Conservation (phyloP, 2,113 vertebrate genomes). For the Otis tarda region DNA sequence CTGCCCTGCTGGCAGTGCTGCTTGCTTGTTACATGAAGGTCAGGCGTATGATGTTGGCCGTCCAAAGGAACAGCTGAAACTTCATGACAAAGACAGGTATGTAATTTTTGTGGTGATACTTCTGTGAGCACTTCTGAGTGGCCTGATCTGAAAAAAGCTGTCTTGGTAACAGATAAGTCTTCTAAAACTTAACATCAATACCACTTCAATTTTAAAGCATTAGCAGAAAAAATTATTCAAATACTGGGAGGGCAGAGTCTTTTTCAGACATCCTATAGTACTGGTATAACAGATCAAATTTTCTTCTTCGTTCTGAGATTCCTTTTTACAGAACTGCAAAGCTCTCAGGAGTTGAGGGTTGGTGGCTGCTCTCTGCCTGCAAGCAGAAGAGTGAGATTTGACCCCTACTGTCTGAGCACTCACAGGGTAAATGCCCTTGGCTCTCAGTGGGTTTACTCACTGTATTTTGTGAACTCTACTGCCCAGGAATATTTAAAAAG, state of each 20-base stretch:
- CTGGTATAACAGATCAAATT: not conserved
- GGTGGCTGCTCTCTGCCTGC: not conserved
- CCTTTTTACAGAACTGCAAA: not conserved
- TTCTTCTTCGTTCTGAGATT: not conserved
- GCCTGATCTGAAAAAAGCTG: not conserved
- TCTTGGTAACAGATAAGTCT: not conserved
- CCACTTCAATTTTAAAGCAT: not conserved
- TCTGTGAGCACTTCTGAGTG: not conserved
- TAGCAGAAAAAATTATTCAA: not conserved
- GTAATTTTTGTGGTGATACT: not conserved
- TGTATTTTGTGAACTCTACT: not conserved
- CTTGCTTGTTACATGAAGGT: conserved; percentile 79
- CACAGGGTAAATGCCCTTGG: not conserved
- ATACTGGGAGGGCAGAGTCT: not conserved
- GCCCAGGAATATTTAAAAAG: not conserved
- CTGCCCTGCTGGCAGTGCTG: conserved; percentile 83
- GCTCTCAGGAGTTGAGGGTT: not conserved
- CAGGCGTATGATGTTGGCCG: conserved; percentile 79
- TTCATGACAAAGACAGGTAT: conserved; percentile 83
- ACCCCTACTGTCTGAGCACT: not conserved
- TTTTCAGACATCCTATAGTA: not conserved
- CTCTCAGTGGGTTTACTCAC: not conserved
- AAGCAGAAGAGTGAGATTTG: not conserved
- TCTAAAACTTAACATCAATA: not conserved
- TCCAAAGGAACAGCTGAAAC: conserved; percentile 76